Evolutionary conservation across 2,113 vertebrate species (phyloP).

Genomic region (Brachyistius frenatus): DNA sequence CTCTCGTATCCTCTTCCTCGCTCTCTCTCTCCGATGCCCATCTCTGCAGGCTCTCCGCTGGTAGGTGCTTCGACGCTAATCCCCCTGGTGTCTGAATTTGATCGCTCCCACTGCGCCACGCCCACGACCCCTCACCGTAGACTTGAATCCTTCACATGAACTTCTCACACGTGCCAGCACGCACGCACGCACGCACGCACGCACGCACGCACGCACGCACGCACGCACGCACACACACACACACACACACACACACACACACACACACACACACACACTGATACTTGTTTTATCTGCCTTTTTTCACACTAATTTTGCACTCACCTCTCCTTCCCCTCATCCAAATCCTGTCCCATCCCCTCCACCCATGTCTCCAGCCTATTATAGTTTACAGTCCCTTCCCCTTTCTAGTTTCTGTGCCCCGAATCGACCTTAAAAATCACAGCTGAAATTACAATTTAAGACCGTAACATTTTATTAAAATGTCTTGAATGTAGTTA

Average conservation of each 20-base stretch:
- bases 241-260: background rate
- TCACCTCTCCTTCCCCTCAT: conserved; percentile 8
- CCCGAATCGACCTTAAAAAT: conserved; percentile 38
- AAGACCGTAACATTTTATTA: conserved; percentile 38
- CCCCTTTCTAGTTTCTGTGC: conserved; percentile 5
- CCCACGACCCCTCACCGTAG: background rate
- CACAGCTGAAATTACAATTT: conserved; percentile 32
- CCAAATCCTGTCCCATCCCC: conserved; percentile 42
- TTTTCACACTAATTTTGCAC: background rate
- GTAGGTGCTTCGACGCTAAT: conserved; percentile 51
- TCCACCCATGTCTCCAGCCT: background rate
- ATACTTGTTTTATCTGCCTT: background rate
- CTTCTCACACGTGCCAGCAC: background rate
- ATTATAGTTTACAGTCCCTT: background rate
- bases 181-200: background rate
- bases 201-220: background rate
- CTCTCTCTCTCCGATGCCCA: conserved; percentile 25
- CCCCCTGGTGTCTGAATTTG: conserved; percentile 52
- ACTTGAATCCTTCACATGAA: conserved; percentile 33
- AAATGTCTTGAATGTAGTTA: conserved; percentile 43
- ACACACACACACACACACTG: background rate
- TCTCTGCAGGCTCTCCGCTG: conserved; percentile 36
- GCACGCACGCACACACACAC: background rate
- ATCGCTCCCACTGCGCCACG: conserved; percentile 29
- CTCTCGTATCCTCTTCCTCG: too few relatives aligned